These are phyloP conservation scores for Etheostoma nigrum DNA, from an alignment of 2,797 vertebrate genomes.

Conservation along the genomic window DNA sequence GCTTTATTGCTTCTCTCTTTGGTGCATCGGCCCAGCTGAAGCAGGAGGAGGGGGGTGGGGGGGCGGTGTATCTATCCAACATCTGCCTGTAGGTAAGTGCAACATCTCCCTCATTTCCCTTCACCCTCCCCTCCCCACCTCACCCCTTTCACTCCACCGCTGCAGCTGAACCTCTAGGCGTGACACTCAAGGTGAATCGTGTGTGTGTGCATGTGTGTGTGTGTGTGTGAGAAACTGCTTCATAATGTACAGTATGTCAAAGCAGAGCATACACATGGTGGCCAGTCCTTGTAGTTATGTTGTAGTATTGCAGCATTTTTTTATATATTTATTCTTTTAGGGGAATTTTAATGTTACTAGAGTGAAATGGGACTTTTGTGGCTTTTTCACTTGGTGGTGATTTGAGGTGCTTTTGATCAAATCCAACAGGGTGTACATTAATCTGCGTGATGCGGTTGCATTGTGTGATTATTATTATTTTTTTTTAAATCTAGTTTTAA, in stretches of 20 bases:
- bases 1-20: slow-evolving; percentile 72
- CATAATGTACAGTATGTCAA: slow-evolving; percentile 57
- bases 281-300: slow-evolving; percentile 1
- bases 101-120: slow-evolving; percentile 67
- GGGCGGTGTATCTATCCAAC: slow-evolving; percentile 60
- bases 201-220: slow-evolving; percentile 19
- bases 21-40: slow-evolving; percentile 79
- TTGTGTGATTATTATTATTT: not conserved
- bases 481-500: not conserved
- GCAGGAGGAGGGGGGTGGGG: slow-evolving; percentile 12
- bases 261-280: slow-evolving; percentile 55
- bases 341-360: not conserved
- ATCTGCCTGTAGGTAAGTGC: slow-evolving; percentile 82
- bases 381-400: not conserved
- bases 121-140: slow-evolving; percentile 4
- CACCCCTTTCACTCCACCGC: slow-evolving; percentile 39
- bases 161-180: slow-evolving; percentile 76
- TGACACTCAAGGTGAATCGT: slow-evolving; percentile 85
- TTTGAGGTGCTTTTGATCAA: not conserved
- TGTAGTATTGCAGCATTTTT: not conserved
- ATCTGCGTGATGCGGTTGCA: not conserved
- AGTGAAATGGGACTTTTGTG: slow-evolving; percentile 30
- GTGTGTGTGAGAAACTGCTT: slow-evolving; percentile 45
- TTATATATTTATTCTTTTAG: not conserved
- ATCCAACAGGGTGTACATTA: not conserved